phyloP scores from a whole-genome alignment of 2,888 invertebrate species.

The Synanthedon tipuliformis region DNA sequence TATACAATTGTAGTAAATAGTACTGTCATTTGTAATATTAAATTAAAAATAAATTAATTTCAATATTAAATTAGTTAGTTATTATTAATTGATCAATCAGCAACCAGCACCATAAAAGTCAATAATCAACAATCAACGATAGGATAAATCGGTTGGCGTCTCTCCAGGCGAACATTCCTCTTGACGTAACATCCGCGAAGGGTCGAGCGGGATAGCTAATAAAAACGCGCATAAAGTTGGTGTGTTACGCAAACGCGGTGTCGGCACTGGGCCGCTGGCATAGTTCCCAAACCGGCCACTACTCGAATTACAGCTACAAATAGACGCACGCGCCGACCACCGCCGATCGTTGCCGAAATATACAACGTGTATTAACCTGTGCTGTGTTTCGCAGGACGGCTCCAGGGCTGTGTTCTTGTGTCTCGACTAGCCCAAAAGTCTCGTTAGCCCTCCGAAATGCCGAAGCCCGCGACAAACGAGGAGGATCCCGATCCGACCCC shows the following conservation, averaged over 20 bases:
- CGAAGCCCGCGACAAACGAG: constrained; percentile 76
- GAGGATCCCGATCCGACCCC: constrained; percentile 97
- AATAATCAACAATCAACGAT: constrained; percentile 56
- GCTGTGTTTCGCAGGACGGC: constrained; percentile 73
- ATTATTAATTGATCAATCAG: constrained; percentile 41
- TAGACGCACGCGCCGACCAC: constrained; percentile 49
- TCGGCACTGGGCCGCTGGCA: constrained; percentile 59
- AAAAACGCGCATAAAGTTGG: constrained; percentile 51
- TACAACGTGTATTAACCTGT: constrained; percentile 35
- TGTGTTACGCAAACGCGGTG: constrained; percentile 56
- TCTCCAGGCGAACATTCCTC: constrained; percentile 51
- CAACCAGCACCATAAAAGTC: constrained; percentile 64
- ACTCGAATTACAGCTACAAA: constrained; percentile 67
- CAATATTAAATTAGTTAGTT: background rate
- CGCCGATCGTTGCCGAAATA: constrained; percentile 13
- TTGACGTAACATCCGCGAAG: constrained; percentile 67
- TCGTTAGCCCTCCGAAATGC: constrained; percentile 81
- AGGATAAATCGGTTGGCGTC: constrained; percentile 57
- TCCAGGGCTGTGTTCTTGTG: constrained; percentile 81
- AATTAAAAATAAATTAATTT: background rate
- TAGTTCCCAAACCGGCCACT: constrained; percentile 55
- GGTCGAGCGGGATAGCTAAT: constrained; percentile 50
- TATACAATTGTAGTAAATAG: no score
- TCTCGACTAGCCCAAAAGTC: constrained; percentile 76
- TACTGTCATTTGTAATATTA: no score